Evolutionary conservation across 2,113 vertebrate genomes (phyloP).

Genomic region (Arizona elegans): DNA sequence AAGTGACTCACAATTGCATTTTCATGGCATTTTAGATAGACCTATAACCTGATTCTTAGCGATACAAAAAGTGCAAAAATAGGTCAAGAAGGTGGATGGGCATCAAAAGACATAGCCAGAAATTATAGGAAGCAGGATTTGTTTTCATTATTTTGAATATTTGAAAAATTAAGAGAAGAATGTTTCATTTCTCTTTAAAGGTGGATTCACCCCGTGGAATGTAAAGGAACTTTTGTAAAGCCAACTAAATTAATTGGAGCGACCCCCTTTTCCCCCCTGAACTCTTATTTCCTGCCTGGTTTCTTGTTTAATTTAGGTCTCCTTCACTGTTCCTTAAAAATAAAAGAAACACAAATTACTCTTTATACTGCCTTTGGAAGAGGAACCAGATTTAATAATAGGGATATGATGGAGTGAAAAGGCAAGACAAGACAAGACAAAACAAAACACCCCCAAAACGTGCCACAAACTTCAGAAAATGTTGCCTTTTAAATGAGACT

Average conservation of each 20-base stretch:
- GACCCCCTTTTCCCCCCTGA: rapidly evolving
- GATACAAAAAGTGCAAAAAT: not conserved
- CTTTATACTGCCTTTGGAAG: not conserved
- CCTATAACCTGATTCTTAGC: not conserved
- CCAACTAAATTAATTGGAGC: not conserved
- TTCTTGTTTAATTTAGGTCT: not conserved
- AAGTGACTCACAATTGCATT: constrained; percentile 7
- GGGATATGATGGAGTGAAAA: not conserved
- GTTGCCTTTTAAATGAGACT: not conserved
- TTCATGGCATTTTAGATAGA: not conserved
- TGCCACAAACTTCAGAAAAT: not conserved
- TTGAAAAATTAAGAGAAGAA: not conserved
- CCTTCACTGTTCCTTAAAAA: not conserved
- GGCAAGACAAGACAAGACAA: not conserved
- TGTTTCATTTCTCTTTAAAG: not conserved
- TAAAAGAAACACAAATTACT: not conserved
- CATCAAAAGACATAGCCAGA: not conserved
- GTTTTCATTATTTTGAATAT: not conserved
- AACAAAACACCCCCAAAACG: not conserved
- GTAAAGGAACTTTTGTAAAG: not conserved
- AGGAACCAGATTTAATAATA: not conserved
- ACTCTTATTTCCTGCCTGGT: too few relatives aligned
- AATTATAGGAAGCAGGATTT: not conserved
- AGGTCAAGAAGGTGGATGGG: not conserved
- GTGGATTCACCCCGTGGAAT: not conserved